Evolutionary conservation across 2,888 invertebrate species (phyloP), one percentile per base, ranked within the genome.

Genomic region (Athetis lepigone): DNA sequence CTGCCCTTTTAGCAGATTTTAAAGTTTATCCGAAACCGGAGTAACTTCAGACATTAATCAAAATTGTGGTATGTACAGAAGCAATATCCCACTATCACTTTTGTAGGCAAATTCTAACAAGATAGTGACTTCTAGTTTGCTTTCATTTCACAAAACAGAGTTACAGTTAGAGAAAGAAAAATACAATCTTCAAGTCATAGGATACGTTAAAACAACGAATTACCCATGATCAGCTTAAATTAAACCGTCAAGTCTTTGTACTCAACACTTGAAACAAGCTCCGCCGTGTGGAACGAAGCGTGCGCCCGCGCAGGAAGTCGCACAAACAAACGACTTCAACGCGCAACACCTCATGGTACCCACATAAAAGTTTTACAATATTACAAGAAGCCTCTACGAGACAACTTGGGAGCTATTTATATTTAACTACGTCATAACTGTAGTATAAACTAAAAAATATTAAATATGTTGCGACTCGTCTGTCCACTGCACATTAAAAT

Each of bases 251-350:
- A 54, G 29, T 43, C 54, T 64, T 68, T 70, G 57, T 74, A n/a
- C 54, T 64, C 58, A 57, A 9, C 23, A 58, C 56, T 72, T 63
- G 52, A 59, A 61, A 36, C 47, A 47, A 58, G 9, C 46, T 40
- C 75, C 49, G 49, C 61, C 78, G 74, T 79, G 86, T 82, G 86
- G 84, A 88, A 85, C 88, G 84, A 76, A 77, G 76, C 88, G 83
- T 85, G 82, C 79, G 75, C 80, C 57, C 25, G 74, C 81, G 76
- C 85, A 83, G 87, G 86, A 84, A 84, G 70, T 75, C 68, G 61
- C 45, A n/a, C 50, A 49, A 62, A 51, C 61, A 63, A 78, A 80
- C 77, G 76, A 76, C 64, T 67, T 49, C 51, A 61, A 62, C 76
- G 71, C 72, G 71, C 76, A 70, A 74, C 79, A 23, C 27, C 37